Percentiles rank a stretch among this genome's conserved stretches.
These are phyloP conservation scores for Pristionchus entomophagus DNA, from an alignment of 2,888 invertebrate genomes.

Conservation along the genomic window DNA sequence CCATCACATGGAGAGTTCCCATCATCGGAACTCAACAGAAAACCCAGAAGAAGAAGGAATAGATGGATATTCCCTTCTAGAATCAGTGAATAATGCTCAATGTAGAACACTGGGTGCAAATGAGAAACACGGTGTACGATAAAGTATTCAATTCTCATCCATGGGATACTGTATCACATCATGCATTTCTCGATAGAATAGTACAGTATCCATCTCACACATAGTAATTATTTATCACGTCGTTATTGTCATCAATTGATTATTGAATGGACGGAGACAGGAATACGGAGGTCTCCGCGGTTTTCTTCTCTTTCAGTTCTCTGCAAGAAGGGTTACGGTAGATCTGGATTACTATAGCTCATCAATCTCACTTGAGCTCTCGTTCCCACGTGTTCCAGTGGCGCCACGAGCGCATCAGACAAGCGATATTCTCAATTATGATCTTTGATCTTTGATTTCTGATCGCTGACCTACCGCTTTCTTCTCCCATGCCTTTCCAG, in stretches of 20 bases:
- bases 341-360: background rate
- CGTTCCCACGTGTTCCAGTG: conserved; percentile 41
- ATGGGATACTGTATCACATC: too few relatives aligned
- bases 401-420: conserved; percentile 31
- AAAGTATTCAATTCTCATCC: background rate
- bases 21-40: conserved; percentile 66
- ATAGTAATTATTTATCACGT: background rate
- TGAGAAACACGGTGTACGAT: conserved; percentile 5
- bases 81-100: background rate
- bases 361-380: conserved; percentile 5
- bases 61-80: background rate
- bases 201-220: too few relatives aligned
- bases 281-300: background rate
- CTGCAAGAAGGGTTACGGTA: background rate
- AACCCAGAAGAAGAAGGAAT: conserved; percentile 56
- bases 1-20: conserved; percentile 73
- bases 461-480: background rate
- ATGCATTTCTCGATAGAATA: too few relatives aligned
- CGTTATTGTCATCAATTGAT: background rate
- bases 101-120: background rate
- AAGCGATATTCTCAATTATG: conserved; percentile 4
- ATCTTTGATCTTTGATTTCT: conserved; percentile 6
- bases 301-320: background rate
- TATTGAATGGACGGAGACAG: too few relatives aligned
- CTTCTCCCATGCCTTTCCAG: conserved; percentile 20